Percentiles rank a stretch among this genome's conserved stretches.
Conservation (phyloP, 2,113 vertebrate species). For the Nanorana parkeri region DNA sequence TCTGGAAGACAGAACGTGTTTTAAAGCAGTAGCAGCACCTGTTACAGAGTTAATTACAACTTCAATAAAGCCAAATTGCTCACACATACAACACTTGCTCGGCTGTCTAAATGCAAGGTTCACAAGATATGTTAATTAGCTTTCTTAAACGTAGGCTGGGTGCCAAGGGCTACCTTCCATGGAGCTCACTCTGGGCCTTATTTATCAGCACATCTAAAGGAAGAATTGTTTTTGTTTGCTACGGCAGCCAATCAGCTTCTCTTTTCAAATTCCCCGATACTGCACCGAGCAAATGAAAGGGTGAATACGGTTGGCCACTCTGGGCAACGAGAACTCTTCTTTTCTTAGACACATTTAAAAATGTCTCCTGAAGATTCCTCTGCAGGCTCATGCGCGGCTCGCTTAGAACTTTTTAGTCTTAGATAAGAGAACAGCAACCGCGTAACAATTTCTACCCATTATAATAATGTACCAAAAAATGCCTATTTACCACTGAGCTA, state of each 20-base stretch:
- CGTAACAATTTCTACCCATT: neutral
- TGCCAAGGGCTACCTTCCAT: constrained; percentile 13
- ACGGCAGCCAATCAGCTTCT: too few relatives aligned
- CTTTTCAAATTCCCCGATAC: too few relatives aligned
- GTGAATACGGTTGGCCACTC: too few relatives aligned
- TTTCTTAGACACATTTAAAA: too few relatives aligned
- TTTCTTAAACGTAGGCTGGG: constrained; percentile 14
- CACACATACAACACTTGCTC: constrained; percentile 48
- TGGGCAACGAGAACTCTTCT: too few relatives aligned
- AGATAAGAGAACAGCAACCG: neutral
- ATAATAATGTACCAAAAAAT: too few relatives aligned
- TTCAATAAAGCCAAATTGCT: constrained; percentile 54
- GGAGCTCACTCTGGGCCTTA: neutral
- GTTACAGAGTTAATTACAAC: constrained; percentile 56
- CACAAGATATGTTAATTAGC: constrained; percentile 51
- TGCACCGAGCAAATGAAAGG: too few relatives aligned
- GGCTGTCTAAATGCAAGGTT: constrained; percentile 38
- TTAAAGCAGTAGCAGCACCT: constrained; percentile 57
- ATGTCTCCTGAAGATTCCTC: neutral
- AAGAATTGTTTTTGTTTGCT: too few relatives aligned
- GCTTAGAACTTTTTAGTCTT: neutral
- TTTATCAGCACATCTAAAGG: too few relatives aligned
- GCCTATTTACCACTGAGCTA: too few relatives aligned
- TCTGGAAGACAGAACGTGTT: constrained; percentile 49
- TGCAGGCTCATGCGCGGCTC: neutral